These are phyloP conservation scores for Temnopleurus reevesii DNA, from an alignment of 53 echinoderm and acorn worm species.

Conservation along the genomic window DNA sequence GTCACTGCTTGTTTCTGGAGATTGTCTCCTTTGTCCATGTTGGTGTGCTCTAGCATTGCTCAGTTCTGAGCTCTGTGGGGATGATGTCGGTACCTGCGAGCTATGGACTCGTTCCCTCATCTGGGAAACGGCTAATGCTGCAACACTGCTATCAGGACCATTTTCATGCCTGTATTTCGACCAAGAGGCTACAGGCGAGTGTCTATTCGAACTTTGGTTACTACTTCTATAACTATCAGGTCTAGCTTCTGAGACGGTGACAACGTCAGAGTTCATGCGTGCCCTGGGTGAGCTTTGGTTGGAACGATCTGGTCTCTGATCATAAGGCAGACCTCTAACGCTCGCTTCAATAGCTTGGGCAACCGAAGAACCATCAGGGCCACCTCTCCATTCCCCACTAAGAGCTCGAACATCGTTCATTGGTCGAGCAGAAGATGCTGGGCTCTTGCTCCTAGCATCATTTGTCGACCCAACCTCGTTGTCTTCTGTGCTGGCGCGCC, in stretches of 20 bases:
- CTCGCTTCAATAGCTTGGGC: slow-evolving; percentile 52
- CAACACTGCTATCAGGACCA: slow-evolving; percentile 77
- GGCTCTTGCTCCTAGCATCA: slow-evolving; percentile 61
- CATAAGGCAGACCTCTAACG: slow-evolving; percentile 39
- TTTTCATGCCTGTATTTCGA: slow-evolving; percentile 76
- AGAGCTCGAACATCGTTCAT: slow-evolving; percentile 21
- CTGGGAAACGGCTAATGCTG: slow-evolving; percentile 62
- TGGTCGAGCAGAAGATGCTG: slow-evolving; percentile 48
- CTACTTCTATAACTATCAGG: slow-evolving; percentile 69
- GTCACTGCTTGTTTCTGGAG: slow-evolving; percentile 67
- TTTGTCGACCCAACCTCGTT: slow-evolving; percentile 85
- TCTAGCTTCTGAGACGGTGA: slow-evolving; percentile 51
- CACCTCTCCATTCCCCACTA: slow-evolving; percentile 32
- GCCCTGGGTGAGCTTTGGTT: slow-evolving; percentile 60
- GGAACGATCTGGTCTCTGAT: slow-evolving; percentile 62
- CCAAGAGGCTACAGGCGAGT: slow-evolving; percentile 56
- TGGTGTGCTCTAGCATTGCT: slow-evolving; percentile 55
- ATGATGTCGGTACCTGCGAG: slow-evolving; percentile 63
- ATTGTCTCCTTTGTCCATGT: slow-evolving; percentile 66
- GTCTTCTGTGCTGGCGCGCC: slow-evolving; percentile 57
- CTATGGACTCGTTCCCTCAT: slow-evolving; percentile 70
- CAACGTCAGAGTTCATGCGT: slow-evolving; percentile 50
- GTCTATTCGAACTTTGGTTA: slow-evolving; percentile 54
- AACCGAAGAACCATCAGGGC: slow-evolving; percentile 18
- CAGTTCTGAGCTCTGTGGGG: slow-evolving; percentile 68